Percentiles rank a stretch among this genome's conserved stretches.
Conservation (phyloP, 2,888 invertebrate genomes). For the Drosophila picticornis region DNA sequence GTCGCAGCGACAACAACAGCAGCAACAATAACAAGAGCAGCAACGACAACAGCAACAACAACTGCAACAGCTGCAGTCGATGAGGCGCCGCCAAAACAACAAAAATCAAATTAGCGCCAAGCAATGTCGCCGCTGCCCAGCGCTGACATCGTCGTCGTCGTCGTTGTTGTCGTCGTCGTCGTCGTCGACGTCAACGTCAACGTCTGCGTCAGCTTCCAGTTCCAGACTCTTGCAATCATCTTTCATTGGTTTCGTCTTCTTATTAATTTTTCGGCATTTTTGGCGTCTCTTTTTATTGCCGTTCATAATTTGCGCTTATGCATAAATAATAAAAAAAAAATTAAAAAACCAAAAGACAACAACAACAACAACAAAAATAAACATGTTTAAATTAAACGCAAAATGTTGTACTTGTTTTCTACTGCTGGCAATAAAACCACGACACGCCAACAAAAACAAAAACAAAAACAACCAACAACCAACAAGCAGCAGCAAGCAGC, state of each 20-base stretch:
- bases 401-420: conserved; percentile 55
- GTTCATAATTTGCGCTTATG: conserved; percentile 69
- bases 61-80: conserved; percentile 71
- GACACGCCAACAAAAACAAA: conserved; percentile 21
- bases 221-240: conserved; percentile 3
- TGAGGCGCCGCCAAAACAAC: conserved; percentile 73
- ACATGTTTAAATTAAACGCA: conserved; percentile 64
- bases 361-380: conserved; percentile 7
- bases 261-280: conserved; percentile 48
- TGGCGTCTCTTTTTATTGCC: conserved; percentile 43
- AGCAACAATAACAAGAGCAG: conserved; percentile 49
- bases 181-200: conserved; percentile 3
- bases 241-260: conserved; percentile 36
- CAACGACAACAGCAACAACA: conserved; percentile 56
- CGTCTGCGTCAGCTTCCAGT: conserved; percentile 67
- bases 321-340: conserved; percentile 37
- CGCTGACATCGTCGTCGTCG: conserved; percentile 7
- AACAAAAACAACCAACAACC: background rate
- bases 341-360: conserved; percentile 2
- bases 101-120: conserved; percentile 78
- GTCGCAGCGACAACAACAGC: conserved; percentile 58
- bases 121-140: conserved; percentile 46
- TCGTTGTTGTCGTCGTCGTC: background rate
- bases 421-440: conserved; percentile 52
- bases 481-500: background rate